These are phyloP conservation scores for Protosalanx chinensis DNA, from an alignment of 2,797 vertebrate genomes.

Conservation along the genomic window DNA sequence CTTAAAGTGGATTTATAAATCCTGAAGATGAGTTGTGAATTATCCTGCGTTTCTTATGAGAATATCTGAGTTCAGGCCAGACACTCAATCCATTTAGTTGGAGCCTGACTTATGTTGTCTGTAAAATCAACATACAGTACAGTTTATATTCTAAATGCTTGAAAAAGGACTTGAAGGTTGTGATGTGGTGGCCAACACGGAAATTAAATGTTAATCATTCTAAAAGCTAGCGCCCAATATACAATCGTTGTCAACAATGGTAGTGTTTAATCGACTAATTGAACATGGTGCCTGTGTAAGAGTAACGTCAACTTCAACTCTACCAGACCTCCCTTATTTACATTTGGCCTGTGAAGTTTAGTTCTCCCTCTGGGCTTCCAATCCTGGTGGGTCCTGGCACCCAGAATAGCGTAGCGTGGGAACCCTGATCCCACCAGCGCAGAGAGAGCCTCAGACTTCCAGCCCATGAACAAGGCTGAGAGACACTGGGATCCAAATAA, in stretches of 20 bases:
- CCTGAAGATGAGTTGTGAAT: slow-evolving; percentile 27
- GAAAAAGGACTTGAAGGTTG: too few species aligned
- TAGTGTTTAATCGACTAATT: not conserved
- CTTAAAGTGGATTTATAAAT: slow-evolving; percentile 36
- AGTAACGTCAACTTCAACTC: not conserved
- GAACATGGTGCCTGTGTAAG: not conserved
- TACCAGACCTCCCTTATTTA: not conserved
- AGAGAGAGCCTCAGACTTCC: not conserved
- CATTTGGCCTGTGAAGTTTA: not conserved
- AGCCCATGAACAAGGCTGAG: not conserved
- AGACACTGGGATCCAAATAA: slow-evolving; percentile 9
- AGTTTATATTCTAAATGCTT: not conserved
- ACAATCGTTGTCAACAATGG: not conserved
- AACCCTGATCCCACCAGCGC: slow-evolving; percentile 2
- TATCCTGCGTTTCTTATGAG: slow-evolving; percentile 18
- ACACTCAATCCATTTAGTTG: not conserved
- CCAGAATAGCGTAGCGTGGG: not conserved
- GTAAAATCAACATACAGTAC: not conserved
- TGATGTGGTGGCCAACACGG: not conserved
- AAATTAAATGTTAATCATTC: not conserved
- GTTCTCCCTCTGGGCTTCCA: not conserved
- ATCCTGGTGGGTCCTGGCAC: slow-evolving; percentile 3
- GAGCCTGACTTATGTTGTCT: not conserved
- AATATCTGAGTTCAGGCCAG: not conserved
- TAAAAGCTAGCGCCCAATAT: too few species aligned